Conservation (phyloP, 1,140 invertebrate genomes). For the Phymastichus coffea region DNA sequence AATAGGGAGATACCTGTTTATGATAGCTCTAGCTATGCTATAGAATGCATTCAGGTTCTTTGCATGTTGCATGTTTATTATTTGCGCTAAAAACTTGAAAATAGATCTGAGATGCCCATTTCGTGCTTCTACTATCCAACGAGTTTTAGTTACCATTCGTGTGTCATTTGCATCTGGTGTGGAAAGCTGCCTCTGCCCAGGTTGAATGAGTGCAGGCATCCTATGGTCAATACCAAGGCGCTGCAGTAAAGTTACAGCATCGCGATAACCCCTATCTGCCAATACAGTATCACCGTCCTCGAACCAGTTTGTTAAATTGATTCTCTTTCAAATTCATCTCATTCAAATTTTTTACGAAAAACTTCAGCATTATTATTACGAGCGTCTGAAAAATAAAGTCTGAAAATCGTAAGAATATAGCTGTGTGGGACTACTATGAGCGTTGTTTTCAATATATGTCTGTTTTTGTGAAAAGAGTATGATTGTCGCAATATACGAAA, state of each 20-base stretch:
- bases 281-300: constrained; percentile 18
- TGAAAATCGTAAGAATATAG: constrained; percentile 12
- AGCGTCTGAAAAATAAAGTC: no score
- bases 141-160: constrained; percentile 20
- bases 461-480: no score
- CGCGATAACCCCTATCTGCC: no score
- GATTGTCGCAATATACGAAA: no score
- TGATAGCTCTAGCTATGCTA: constrained; percentile 19
- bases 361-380: no score
- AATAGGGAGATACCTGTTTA: constrained; percentile 18
- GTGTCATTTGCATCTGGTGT: constrained; percentile 21
- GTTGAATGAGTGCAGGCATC: constrained; percentile 18
- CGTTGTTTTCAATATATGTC: constrained; percentile 16
- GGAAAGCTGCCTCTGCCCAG: constrained; percentile 17
- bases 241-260: constrained; percentile 5
- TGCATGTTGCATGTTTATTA: constrained; percentile 11
- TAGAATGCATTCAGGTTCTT: constrained; percentile 7
- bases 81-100: constrained; percentile 24
- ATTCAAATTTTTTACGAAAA: no score
- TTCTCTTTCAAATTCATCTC: no score
- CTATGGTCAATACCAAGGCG: constrained; percentile 12
- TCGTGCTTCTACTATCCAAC: constrained; percentile 25
- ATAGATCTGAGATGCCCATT: constrained; percentile 22
- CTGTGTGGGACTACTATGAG: constrained; percentile 16
- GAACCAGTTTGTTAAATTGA: constrained; percentile 16